phyloP scores from a whole-genome alignment of 2,797 vertebrate species.

The Platalea minor region DNA sequence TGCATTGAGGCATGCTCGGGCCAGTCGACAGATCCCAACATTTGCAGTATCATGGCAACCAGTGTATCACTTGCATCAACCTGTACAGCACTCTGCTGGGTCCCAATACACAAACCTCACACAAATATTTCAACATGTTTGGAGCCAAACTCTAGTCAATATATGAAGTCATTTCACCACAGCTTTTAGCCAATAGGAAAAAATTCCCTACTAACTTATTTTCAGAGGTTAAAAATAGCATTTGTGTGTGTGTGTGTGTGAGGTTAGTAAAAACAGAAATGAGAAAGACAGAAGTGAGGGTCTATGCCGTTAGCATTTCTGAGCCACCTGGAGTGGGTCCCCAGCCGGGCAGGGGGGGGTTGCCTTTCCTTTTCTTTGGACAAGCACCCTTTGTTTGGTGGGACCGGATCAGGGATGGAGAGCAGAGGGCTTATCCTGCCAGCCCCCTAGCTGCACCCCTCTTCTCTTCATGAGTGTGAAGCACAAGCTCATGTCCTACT shows the following conservation, averaged over 20 bases:
- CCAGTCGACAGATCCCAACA: neutral
- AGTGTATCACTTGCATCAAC: neutral
- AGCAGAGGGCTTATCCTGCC: neutral
- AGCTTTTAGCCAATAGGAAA: conserved; percentile 12
- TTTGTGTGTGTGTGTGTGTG: neutral
- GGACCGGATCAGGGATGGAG: neutral
- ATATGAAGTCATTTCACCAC: conserved; percentile 27
- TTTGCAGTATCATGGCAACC: neutral
- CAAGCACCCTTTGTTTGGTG: conserved; percentile 11
- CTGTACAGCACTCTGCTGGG: neutral
- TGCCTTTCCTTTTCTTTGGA: neutral
- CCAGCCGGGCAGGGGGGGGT: fast-evolving
- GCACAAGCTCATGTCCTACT: neutral
- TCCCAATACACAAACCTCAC: conserved; percentile 14
- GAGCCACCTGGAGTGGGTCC: neutral
- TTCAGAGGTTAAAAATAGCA: conserved; percentile 26
- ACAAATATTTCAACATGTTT: conserved; percentile 45
- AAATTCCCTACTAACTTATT: neutral
- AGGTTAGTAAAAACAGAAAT: conserved; percentile 42
- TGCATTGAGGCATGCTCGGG: neutral
- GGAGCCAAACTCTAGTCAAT: conserved; percentile 19
- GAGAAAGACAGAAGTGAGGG: conserved; percentile 19
- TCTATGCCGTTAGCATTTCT: neutral
- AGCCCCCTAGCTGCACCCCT: neutral
- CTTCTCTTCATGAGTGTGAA: neutral